A percentile compares a stretch with the other conserved stretches of the same genome.
These are phyloP conservation scores for Lepidurus packardi DNA, from an alignment of 1,140 invertebrate genomes.

Conservation along the genomic window DNA sequence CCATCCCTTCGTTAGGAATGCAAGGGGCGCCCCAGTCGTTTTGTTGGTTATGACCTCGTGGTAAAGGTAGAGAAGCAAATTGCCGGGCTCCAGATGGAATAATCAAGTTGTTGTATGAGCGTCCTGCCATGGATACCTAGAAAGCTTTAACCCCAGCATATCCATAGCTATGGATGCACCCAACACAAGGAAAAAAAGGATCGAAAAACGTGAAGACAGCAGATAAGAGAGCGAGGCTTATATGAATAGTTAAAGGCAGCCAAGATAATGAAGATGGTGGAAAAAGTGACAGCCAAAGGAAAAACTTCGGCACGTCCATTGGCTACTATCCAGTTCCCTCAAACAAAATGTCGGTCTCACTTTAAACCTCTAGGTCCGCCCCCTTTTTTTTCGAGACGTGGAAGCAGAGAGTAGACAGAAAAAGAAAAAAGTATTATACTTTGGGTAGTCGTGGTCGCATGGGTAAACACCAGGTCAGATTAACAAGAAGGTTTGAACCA, in stretches of 20 bases:
- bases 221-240: not conserved
- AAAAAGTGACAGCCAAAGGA: slow-evolving; percentile 19
- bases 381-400: not conserved
- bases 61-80: slow-evolving; percentile 10
- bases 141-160: not conserved
- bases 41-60: not conserved
- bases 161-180: not conserved
- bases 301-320: slow-evolving; percentile 18
- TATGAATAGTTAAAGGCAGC: slow-evolving; percentile 6
- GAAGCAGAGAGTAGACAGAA: not conserved
- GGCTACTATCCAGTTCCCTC: slow-evolving; percentile 17
- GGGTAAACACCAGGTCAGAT: slow-evolving; percentile 21
- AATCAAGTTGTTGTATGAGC: slow-evolving; percentile 1
- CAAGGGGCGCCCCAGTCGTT: not conserved
- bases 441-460: not conserved
- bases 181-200: not conserved
- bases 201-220: not conserved
- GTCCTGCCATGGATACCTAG: not conserved
- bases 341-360: not conserved
- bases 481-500: slow-evolving; percentile 22
- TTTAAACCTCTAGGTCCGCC: not conserved
- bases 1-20: slow-evolving; percentile 13
- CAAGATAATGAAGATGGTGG: slow-evolving; percentile 19
- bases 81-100: slow-evolving; percentile 12
- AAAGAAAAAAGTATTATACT: not conserved